Evolutionary conservation across 2,797 vertebrate genomes (phyloP), one percentile per base, ranked within the genome.

Genomic region (Argyrosomus regius): DNA sequence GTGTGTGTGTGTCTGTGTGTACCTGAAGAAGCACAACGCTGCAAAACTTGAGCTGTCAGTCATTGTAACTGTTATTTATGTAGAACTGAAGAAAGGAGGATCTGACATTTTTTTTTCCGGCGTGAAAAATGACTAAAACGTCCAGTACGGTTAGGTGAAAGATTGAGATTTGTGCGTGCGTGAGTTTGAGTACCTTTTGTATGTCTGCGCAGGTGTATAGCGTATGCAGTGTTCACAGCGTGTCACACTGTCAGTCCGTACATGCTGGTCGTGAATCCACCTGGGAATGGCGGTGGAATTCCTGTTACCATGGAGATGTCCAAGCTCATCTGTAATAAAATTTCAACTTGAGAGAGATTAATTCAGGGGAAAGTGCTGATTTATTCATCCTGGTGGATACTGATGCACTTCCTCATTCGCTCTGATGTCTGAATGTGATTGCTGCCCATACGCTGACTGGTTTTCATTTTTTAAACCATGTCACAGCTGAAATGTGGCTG

Each of bases 331-430:
- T 78, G 88, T 81, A 84, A 87, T 94, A 90, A 89, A 92, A 93
- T 89, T 90, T 89, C 85, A 93, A 95, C 87, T 93, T 94, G 88
- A 94, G 93, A 94, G 93, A 92, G 93, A 95, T 94, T 94, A 93
- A 94, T 94, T 94, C 90, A 94, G 87, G 86, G 86, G 91, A 92
- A 89, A 85, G 89, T 88, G 90, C 89, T 93, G 90, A 93, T 94
- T 94, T 92, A 94, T 95, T 94, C 90, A 94, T 93, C 90, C 86
- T 90, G 90, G 79, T 89, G 84, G 89, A 88, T 90, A 86, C 87
- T 85, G 86, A 90, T 89, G 83, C 83, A 87, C 90, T 92, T 81
- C 71, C 89, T 89, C 88, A 91, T 93, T 91, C 83, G 84, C 87
- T 93, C 89, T 92, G 91, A 94, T 92, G 88, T 91, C 75, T 73